Conservation (phyloP, 2,888 invertebrate species). For the Melieria crassipennis region DNA sequence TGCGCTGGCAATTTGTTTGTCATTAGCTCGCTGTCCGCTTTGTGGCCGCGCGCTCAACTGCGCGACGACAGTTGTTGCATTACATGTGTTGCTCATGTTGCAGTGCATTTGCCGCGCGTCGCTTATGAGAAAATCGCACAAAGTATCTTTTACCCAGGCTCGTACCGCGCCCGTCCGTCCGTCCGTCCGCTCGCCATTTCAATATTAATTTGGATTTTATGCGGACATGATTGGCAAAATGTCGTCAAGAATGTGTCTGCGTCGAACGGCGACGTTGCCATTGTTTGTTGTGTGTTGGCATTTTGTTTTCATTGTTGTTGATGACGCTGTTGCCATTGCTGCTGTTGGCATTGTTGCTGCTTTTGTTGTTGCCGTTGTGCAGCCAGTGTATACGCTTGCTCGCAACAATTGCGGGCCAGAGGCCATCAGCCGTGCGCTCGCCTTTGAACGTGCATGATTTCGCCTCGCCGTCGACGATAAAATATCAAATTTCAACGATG, state of each 20-base stretch:
- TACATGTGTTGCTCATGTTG: slow-evolving; percentile 40
- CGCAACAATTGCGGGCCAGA: slow-evolving; percentile 49
- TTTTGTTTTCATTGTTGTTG: slow-evolving; percentile 29
- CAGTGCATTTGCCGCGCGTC: slow-evolving; percentile 14
- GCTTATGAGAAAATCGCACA: background rate
- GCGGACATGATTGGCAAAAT: slow-evolving; percentile 38
- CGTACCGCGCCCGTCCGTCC: background rate
- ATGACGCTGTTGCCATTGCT: slow-evolving; percentile 11
- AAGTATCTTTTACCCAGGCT: background rate
- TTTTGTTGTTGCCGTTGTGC: slow-evolving; percentile 22
- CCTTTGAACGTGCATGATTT: slow-evolving; percentile 51
- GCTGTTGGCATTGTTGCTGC: slow-evolving; percentile 21
- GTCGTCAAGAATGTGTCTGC: slow-evolving; percentile 29
- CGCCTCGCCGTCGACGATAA: slow-evolving; percentile 50
- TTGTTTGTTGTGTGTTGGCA: slow-evolving; percentile 29
- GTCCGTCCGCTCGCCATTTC: background rate
- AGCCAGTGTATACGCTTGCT: slow-evolving; percentile 26
- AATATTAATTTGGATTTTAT: slow-evolving; percentile 29
- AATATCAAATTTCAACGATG: slow-evolving; percentile 60
- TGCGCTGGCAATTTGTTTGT: background rate
- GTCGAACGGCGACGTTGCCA: slow-evolving; percentile 20
- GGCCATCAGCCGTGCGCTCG: slow-evolving; percentile 59
- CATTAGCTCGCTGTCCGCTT: slow-evolving; percentile 2
- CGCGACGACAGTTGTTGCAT: background rate
- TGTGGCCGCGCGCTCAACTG: background rate